A percentile compares a stretch with the other conserved stretches of the same genome.
phyloP scores from a whole-genome alignment of 1,140 invertebrate genomes.

The Melitaea cinxia region DNA sequence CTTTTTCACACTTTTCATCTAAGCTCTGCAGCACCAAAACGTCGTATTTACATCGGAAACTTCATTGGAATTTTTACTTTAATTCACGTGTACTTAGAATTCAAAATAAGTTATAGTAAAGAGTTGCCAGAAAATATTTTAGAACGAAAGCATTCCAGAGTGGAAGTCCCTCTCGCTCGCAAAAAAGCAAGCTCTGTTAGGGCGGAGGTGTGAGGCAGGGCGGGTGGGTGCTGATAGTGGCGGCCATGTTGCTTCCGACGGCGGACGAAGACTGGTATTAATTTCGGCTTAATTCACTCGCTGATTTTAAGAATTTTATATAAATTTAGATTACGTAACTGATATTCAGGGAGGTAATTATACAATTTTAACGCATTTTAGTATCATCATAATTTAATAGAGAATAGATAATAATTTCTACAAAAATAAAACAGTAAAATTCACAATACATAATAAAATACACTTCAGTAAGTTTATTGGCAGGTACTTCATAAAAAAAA shows the following conservation, averaged over 20 bases:
- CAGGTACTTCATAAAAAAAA: too few relatives aligned
- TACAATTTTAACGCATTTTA: background rate
- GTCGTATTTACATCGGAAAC: slow-evolving; percentile 22
- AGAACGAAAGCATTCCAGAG: slow-evolving; percentile 74
- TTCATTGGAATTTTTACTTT: slow-evolving; percentile 41
- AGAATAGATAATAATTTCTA: too few relatives aligned
- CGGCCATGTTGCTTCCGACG: slow-evolving; percentile 72
- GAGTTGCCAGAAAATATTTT: slow-evolving; percentile 72
- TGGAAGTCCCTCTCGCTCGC: slow-evolving; percentile 79
- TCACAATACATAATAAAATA: too few relatives aligned
- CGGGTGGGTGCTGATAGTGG: slow-evolving; percentile 49
- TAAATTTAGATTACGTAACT: slow-evolving; percentile 24
- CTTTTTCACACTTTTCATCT: slow-evolving; percentile 80
- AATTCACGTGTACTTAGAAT: slow-evolving; percentile 2
- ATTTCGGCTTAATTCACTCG: slow-evolving; percentile 76
- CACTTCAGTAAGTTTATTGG: too few relatives aligned
- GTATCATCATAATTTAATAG: too few relatives aligned
- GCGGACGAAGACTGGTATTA: slow-evolving; percentile 76
- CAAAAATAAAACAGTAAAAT: too few relatives aligned
- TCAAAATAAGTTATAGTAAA: slow-evolving; percentile 30
- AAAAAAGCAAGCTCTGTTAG: slow-evolving; percentile 74
- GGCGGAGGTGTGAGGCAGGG: slow-evolving; percentile 49
- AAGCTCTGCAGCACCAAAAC: slow-evolving; percentile 35
- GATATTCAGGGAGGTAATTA: background rate
- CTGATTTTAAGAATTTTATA: slow-evolving; percentile 66